These are phyloP conservation scores for Ispidina picta DNA, from an alignment of 2,797 vertebrate species.

Conservation along the genomic window DNA sequence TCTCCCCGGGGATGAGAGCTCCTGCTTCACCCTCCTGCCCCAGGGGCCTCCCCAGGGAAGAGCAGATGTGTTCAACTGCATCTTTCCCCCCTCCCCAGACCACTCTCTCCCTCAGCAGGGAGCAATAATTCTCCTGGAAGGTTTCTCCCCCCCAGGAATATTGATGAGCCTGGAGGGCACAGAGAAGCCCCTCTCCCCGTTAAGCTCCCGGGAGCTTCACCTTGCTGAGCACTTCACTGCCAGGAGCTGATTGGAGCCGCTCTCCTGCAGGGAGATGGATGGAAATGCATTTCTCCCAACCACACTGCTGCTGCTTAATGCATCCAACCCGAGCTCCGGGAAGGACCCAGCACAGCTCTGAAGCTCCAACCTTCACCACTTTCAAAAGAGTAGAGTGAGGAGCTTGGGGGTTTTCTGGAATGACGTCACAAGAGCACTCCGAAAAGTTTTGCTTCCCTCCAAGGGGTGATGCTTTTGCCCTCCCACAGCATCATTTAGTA, in stretches of 20 bases:
- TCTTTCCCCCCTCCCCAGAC: background rate
- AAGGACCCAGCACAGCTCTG: background rate
- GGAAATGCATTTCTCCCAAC: slow-evolving; percentile 15
- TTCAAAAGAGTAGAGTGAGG: background rate
- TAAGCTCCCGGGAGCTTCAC: background rate
- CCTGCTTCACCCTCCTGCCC: background rate
- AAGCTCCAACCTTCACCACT: background rate
- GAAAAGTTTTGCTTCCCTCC: no score
- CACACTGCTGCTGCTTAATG: background rate
- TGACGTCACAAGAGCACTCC: accelerated
- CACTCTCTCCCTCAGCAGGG: background rate
- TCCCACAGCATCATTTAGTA: background rate
- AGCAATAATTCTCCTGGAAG: background rate
- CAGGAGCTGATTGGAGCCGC: background rate
- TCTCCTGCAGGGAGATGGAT: background rate
- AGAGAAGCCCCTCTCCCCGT: background rate
- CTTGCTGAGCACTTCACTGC: background rate
- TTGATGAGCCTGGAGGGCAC: background rate
- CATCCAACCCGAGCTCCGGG: background rate
- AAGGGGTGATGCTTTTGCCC: no score
- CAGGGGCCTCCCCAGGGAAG: background rate
- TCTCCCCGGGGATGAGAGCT: background rate
- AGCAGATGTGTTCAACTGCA: background rate
- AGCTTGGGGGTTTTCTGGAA: background rate
- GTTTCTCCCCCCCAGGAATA: background rate